Base-by-base conservation (phyloP, 2,113 vertebrate species). In the Delphinus delphis region DNA sequence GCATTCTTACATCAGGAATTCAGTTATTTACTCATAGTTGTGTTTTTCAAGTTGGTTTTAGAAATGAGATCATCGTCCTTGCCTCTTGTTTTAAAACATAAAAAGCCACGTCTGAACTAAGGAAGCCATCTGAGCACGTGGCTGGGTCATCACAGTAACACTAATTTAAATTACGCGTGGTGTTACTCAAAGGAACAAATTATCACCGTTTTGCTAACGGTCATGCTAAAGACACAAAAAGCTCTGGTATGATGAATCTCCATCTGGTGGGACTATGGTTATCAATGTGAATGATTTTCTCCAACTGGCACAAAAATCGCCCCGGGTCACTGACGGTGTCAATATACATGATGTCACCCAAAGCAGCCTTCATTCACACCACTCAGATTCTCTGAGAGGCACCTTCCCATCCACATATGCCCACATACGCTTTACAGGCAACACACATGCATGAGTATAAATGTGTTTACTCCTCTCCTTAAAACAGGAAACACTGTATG, bases 341-440 rank as follows among this genome's bases (percentile, higher is more conserved):
- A 96, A 73, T 81, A 95, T 97, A 98, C 98, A 98, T 97, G 96
- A 97, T 95, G 98, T 95, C 86, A 67, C 93, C 93, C 83, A 95
- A 65, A 95, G 96, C 84, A 83, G 96, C 74, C 41, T 93, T 91
- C 62, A 58, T 26, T 88, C 97, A 97, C 83, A 36, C 44, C 50
- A 47, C 96, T 77, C 97, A 97, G 83, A 96, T 88, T 97, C 96
- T 96, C 86, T 33, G 63, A 58, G 65, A 3, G 65, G 58, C 6
- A 62, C 93, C n/a, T 8, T 36, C 65, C 84, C 73, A 73, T 41
- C 90, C 2, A 0, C 89, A 28, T 0, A 55, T 60, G 62, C 55
- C 47, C 86, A 79, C 31, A 0, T n/a, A 50, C 1, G 7, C 44
- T 65, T 36, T 18, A 50, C n/a, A 26, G 47, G 60, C 36, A 9